Evolutionary conservation across 2,888 invertebrate species (phyloP), one percentile per base, ranked within the genome.

Genomic region (Rhagonycha fulva): DNA sequence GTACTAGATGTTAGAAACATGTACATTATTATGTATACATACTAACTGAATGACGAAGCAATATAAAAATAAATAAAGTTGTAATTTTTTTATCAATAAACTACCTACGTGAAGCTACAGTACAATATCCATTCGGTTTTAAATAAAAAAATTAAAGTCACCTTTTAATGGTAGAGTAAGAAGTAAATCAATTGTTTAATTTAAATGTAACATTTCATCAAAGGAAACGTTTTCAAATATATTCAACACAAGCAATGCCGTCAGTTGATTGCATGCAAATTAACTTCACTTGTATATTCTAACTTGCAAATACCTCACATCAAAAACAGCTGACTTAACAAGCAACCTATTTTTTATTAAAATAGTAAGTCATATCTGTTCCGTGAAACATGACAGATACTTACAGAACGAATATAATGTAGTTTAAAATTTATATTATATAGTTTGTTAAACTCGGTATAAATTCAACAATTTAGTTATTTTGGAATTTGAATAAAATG

Each of bases 251-350:
- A 73, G 63, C 74, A 73, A 75, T 77, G 78, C 77, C 78, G 70
- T 71, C 70, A 71, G 77, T 81, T 83, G 82, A 82, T 84, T 82
- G 79, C 80, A 84, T 84, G 83, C 79, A 83, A 82, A 84, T 84
- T 83, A 80, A 77, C 78, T 75, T 74, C 79, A 81, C 80, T 82
- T 82, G 81, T 81, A 80, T 81, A 82, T 82, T 82, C 82, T 82
- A 82, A 84, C 82, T 84, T 83, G 82, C 82, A 82, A 83, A 83
- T 83, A 82, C 81, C 82, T 82, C 78, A 83, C 82, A 84, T 84
- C 84, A 83, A 83, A 83, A 84, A 82, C 83, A 80, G 80, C 80
- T 80, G 79, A 80, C 77, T 80, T 75, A 74, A 71, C 47, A 47
- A 47, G 47, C 47, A n/a, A 47, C 47, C 47, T 47, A 47, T 47